phyloP scores from a whole-genome alignment of 2,113 vertebrate genomes.

The Chaenogobius annularis region DNA sequence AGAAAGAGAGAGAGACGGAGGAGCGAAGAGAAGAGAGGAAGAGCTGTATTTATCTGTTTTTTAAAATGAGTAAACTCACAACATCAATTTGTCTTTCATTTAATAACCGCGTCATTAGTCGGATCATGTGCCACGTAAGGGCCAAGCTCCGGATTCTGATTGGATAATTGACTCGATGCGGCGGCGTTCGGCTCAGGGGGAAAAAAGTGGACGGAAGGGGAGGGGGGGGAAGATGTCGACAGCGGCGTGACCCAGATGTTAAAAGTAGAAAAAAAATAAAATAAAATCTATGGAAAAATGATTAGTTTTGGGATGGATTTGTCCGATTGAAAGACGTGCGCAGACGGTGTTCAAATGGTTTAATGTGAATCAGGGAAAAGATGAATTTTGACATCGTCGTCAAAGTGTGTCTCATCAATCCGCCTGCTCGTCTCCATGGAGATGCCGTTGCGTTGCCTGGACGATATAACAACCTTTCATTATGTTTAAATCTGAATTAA shows the following conservation, averaged over 20 bases:
- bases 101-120: slow-evolving; percentile 68
- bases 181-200: slow-evolving; percentile 50
- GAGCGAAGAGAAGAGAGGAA: slow-evolving; percentile 34
- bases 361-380: neutral
- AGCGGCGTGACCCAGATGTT: neutral
- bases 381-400: no score
- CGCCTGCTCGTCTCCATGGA: no score
- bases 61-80: slow-evolving; percentile 70
- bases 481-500: no score
- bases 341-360: no score
- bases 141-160: slow-evolving; percentile 55
- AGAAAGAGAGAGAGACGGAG: slow-evolving; percentile 31
- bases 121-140: slow-evolving; percentile 68
- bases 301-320: neutral
- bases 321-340: neutral
- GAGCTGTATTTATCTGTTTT: slow-evolving; percentile 65
- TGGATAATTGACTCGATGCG: slow-evolving; percentile 53
- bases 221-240: neutral
- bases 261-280: neutral
- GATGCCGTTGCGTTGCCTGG: no score
- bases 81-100: slow-evolving; percentile 74
- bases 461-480: no score
- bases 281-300: neutral
- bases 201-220: slow-evolving; percentile 21
- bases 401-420: no score